These are phyloP conservation scores for Plebejus melissa DNA, from an alignment of 2,888 invertebrate species.

Conservation along the genomic window DNA sequence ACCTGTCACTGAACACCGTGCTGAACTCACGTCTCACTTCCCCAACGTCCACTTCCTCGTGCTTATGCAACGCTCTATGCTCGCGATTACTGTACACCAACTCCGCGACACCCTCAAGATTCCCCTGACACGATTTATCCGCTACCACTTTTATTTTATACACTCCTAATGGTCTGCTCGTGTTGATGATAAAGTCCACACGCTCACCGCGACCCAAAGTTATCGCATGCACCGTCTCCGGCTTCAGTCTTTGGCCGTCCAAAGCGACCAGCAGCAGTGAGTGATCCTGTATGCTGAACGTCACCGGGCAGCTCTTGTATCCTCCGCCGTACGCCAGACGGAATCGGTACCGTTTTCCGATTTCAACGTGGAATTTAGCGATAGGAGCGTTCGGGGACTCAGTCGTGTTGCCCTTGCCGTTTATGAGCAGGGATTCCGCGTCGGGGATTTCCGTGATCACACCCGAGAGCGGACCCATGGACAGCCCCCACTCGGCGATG, in stretches of 20 bases:
- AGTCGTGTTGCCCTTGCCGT: constrained; percentile 78
- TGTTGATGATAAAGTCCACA: constrained; percentile 85
- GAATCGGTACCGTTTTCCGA: constrained; percentile 82
- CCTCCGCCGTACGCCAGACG: constrained; percentile 83
- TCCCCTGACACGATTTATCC: constrained; percentile 68
- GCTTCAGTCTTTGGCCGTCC: constrained; percentile 83
- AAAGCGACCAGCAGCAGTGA: constrained; percentile 81
- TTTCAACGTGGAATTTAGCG: constrained; percentile 73
- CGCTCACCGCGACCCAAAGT: constrained; percentile 85
- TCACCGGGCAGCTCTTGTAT: constrained; percentile 83
- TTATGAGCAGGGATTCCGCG: constrained; percentile 80
- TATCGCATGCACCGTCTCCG: constrained; percentile 77
- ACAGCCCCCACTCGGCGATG: constrained; percentile 85
- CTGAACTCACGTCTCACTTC: constrained; percentile 58
- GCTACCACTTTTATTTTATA: constrained; percentile 81
- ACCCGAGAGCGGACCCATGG: constrained; percentile 70
- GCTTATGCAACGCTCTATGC: constrained; percentile 55
- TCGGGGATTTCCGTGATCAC: constrained; percentile 58
- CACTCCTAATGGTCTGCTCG: constrained; percentile 74
- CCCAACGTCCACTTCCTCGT: constrained; percentile 45
- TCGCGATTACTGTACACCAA: constrained; percentile 62
- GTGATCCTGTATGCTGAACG: constrained; percentile 83
- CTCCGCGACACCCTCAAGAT: constrained; percentile 74
- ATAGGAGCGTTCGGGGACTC: constrained; percentile 62
- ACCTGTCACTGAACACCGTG: constrained; percentile 65